Conservation (phyloP, 2,113 vertebrate genomes). For the Pao palembangensis region DNA sequence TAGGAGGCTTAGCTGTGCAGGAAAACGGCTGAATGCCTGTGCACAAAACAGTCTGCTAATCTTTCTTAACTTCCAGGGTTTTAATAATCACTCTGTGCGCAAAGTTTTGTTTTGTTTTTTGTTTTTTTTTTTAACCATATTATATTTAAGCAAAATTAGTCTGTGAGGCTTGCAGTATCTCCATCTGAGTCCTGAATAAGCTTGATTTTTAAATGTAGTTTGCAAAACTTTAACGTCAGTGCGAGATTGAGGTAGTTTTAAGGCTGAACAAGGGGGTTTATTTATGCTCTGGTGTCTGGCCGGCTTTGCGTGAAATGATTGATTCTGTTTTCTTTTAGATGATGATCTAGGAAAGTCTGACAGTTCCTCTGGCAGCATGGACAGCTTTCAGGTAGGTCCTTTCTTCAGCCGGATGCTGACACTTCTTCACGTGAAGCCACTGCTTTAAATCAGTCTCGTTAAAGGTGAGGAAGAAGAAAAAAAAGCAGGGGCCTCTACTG, state of each 20-base stretch:
- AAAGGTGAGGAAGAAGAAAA: background rate
- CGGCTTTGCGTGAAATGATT: background rate
- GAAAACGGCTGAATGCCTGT: slow-evolving; percentile 35
- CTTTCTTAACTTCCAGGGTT: slow-evolving; percentile 40
- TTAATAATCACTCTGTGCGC: slow-evolving; percentile 37
- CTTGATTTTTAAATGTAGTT: slow-evolving; percentile 39
- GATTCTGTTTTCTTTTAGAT: slow-evolving; percentile 73
- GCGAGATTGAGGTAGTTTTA: slow-evolving; percentile 25
- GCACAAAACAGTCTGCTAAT: slow-evolving; percentile 53
- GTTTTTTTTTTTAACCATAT: background rate
- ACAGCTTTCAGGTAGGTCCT: slow-evolving; percentile 88
- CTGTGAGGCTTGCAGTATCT: slow-evolving; percentile 12
- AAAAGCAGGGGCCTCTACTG: background rate
- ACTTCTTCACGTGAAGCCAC: slow-evolving; percentile 2
- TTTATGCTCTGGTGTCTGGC: background rate
- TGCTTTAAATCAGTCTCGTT: slow-evolving; percentile 5
- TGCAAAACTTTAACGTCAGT: slow-evolving; percentile 38
- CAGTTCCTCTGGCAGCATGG: slow-evolving; percentile 86
- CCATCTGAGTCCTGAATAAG: slow-evolving; percentile 21
- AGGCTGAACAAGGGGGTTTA: background rate
- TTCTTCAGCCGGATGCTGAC: slow-evolving; percentile 11
- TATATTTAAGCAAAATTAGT: slow-evolving; percentile 15
- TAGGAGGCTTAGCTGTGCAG: slow-evolving; percentile 39
- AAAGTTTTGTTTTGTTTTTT: background rate
- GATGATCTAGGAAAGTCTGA: slow-evolving; percentile 92